Percentiles rank a stretch among this genome's conserved stretches.
Evolutionary conservation across 2,797 vertebrate species (phyloP).

Genomic region (Manis javanica): DNA sequence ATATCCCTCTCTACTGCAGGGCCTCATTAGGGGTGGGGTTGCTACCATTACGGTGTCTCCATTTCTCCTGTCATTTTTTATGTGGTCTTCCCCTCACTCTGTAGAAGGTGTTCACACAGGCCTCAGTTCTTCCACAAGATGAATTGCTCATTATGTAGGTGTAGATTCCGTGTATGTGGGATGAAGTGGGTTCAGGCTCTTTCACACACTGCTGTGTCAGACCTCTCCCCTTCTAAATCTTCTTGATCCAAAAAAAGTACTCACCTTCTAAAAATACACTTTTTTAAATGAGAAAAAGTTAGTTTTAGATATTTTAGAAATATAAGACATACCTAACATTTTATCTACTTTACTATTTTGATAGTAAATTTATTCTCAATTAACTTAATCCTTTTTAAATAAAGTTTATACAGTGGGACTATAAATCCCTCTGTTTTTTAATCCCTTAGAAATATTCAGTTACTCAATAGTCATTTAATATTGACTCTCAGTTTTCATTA

Average conservation of each 20-base stretch:
- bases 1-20: too few relatives aligned
- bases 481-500: conserved; percentile 63
- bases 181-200: too few relatives aligned
- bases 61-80: too few relatives aligned
- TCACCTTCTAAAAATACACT: conserved; percentile 54
- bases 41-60: too few relatives aligned
- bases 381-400: conserved; percentile 50
- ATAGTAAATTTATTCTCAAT: neutral
- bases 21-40: too few relatives aligned
- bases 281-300: conserved; percentile 59
- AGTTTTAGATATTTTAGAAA: conserved; percentile 64
- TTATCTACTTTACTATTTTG: neutral
- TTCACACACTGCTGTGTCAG: too few relatives aligned
- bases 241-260: conserved; percentile 68
- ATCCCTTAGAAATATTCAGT: conserved; percentile 40
- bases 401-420: conserved; percentile 63
- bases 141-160: too few relatives aligned
- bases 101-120: too few relatives aligned
- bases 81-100: too few relatives aligned
- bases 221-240: neutral
- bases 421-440: conserved; percentile 51
- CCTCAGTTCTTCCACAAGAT: too few relatives aligned
- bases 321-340: conserved; percentile 56
- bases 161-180: too few relatives aligned
- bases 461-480: conserved; percentile 70